Conservation (phyloP, 2,113 vertebrate species). For the Tetraodon nigroviridis region DNA sequence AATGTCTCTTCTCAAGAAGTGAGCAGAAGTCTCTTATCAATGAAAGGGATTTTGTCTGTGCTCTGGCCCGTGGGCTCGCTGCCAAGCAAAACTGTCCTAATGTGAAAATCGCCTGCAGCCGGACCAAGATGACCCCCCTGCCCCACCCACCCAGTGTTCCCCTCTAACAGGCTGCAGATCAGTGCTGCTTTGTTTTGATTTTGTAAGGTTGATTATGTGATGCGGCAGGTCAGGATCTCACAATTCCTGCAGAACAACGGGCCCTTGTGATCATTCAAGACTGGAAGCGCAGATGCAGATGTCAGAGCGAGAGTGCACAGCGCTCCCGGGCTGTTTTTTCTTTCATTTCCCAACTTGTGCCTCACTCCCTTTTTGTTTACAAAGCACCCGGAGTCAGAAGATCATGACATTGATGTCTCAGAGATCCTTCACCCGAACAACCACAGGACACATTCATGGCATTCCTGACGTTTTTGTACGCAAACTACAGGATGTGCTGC, state of each 20-base stretch:
- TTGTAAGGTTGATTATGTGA: slow-evolving; percentile 11
- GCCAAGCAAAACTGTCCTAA: slow-evolving; percentile 24
- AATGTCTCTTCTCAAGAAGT: too few relatives aligned
- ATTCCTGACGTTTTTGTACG: too few relatives aligned
- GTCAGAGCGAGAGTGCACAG: too few relatives aligned
- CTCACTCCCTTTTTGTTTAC: background rate
- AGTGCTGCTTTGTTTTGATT: slow-evolving; percentile 31
- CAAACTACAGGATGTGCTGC: too few relatives aligned
- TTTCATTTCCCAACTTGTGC: background rate
- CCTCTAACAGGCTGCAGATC: slow-evolving; percentile 8
- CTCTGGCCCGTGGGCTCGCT: background rate
- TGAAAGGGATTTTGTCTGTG: slow-evolving; percentile 7
- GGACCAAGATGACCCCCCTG: background rate
- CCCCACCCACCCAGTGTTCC: background rate
- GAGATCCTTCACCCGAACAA: slow-evolving; percentile 7
- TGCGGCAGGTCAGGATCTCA: slow-evolving; percentile 21
- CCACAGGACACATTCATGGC: too few relatives aligned
- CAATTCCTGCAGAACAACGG: slow-evolving; percentile 1
- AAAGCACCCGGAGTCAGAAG: background rate
- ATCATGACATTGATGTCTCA: background rate
- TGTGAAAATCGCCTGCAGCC: slow-evolving; percentile 11
- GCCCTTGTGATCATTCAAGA: background rate
- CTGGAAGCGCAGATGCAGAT: background rate
- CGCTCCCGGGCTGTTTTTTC: background rate
- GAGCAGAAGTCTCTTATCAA: background rate